phyloP scores from a whole-genome alignment of 2,797 vertebrate genomes.

The Falco cherrug region DNA sequence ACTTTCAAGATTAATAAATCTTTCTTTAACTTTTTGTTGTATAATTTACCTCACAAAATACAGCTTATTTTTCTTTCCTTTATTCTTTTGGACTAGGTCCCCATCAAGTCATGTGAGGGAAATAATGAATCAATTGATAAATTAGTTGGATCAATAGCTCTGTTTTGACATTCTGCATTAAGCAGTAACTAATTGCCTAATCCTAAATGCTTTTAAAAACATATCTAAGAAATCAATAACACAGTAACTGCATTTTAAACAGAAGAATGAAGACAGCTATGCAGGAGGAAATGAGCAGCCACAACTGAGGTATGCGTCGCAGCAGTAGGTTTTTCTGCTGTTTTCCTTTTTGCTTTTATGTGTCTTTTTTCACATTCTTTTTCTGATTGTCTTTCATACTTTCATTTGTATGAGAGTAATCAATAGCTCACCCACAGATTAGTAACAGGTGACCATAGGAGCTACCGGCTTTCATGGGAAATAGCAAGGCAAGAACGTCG shows the following conservation, averaged over 20 bases:
- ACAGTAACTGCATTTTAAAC: constrained; percentile 77
- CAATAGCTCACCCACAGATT: not conserved
- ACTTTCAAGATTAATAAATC: constrained; percentile 44
- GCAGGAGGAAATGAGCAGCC: not conserved
- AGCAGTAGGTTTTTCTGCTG: constrained; percentile 1
- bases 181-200: constrained; percentile 92
- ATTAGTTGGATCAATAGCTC: constrained; percentile 83
- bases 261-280: constrained; percentile 43
- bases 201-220: constrained; percentile 93
- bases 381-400: not conserved
- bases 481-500: not conserved
- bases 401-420: not conserved
- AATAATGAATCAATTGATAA: constrained; percentile 89
- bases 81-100: constrained; percentile 15
- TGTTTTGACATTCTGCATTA: constrained; percentile 95
- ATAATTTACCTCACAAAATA: not conserved
- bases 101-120: constrained; percentile 58
- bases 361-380: not conserved
- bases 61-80: constrained; percentile 20
- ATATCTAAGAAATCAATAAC: constrained; percentile 86
- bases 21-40: constrained; percentile 26
- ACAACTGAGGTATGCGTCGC: not conserved
- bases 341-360: not conserved
- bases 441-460: not conserved
- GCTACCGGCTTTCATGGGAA: not conserved